Percentiles rank a stretch among this genome's conserved stretches.
These are phyloP conservation scores for Puntigrus tetrazona DNA, from an alignment of 2,113 vertebrate genomes.

Conservation along the genomic window DNA sequence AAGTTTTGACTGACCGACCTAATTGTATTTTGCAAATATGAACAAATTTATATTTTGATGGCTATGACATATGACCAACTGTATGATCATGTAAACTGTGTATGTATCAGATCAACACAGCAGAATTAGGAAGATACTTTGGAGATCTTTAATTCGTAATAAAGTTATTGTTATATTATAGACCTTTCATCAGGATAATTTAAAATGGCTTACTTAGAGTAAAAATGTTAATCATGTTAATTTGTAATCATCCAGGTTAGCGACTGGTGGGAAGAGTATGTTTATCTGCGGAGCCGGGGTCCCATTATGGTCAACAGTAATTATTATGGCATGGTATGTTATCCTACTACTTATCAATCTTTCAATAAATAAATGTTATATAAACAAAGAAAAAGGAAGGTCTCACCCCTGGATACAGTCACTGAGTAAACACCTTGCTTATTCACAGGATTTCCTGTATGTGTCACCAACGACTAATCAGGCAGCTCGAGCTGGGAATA, in stretches of 20 bases:
- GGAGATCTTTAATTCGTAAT: not conserved
- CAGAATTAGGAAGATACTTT: not conserved
- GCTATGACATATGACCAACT: no score
- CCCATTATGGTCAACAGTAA: conserved; percentile 90
- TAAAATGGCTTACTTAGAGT: not conserved
- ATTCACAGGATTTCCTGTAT: conserved; percentile 84
- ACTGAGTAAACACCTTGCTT: no score
- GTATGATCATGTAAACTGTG: not conserved
- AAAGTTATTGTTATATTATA: not conserved
- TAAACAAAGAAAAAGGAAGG: not conserved
- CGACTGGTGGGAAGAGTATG: conserved; percentile 92
- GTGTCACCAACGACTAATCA: conserved; percentile 82
- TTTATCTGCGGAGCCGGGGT: conserved; percentile 81
- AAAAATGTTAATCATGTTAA: not conserved
- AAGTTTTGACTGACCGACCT: no score
- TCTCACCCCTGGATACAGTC: not conserved
- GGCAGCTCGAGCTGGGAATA: conserved; percentile 91
- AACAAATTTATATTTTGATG: no score
- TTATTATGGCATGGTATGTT: conserved; percentile 87
- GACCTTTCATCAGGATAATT: not conserved
- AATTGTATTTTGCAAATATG: no score
- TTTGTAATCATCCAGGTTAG: conserved; percentile 76
- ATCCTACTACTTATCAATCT: not conserved
- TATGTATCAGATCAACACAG: not conserved
- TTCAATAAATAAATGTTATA: not conserved